Evolutionary conservation across 2,888 invertebrate genomes (phyloP), one percentile per base, ranked within the genome.

Genomic region (Papilio gigon): DNA sequence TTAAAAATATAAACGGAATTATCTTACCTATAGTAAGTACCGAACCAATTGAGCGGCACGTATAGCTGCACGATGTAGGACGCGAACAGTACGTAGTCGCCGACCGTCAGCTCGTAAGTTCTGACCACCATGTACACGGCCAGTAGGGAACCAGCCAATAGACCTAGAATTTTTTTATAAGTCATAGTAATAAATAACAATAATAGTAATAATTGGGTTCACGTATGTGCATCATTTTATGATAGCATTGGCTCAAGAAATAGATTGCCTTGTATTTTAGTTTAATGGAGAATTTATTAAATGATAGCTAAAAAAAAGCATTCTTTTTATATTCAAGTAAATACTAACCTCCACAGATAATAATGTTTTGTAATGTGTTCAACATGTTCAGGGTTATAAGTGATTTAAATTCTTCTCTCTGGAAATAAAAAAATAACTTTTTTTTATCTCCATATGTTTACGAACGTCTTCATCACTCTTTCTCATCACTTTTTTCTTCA

Each of bases 11-110:
- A 59, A 30, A 33, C 17, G 33, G 5, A 12, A 5, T 22, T 12
- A 22, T 4, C 76, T 83, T 84, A 97, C 97, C 98, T 96, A 84
- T 99, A 99, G 81, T 98, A 99, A 2, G 98, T 99, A 33, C 99
- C 99, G 83, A 99, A 98, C 96, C 97, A 99, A 91, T 99, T 99
- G 63, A 99, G 91, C 0, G 99, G 99, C 70, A 97, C 96, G 82
- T 99, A 99, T 27, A 99, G 91, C 81, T 98, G 99, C 73, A 98
- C 95, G 22, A 99, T 95, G 81, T 99, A 99, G 1, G 98, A 96
- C 0, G 98, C 96, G 88, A 99, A 99, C 20, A 99, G 93, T 0
- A 98, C 98, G 84, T 98, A 99, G 84, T 99, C 98, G 30, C 99
- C 99, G 14, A 98, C 96, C 0, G 97, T 97, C 30, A 98, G 90